These are phyloP conservation scores for Morbakka virulenta DNA, from an alignment of 30 jellyfish, hydroid and myxozoan genomes.

Conservation along the genomic window DNA sequence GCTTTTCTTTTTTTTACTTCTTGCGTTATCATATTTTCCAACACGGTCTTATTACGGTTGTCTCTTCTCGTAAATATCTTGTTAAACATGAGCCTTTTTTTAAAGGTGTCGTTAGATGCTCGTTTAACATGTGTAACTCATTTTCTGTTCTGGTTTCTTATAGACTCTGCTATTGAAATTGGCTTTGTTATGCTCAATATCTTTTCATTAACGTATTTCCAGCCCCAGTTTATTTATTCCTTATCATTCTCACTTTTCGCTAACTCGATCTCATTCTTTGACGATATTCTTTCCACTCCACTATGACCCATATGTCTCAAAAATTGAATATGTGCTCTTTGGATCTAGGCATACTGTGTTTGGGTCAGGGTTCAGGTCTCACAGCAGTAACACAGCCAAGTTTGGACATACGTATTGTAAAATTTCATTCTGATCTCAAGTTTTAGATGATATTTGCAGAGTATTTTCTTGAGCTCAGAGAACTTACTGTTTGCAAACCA, in stretches of 20 bases:
- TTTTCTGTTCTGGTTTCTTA: background rate
- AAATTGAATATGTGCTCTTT: background rate
- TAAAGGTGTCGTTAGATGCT: background rate
- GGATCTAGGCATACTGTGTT: background rate
- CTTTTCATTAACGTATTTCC: background rate
- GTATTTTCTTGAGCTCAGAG: background rate
- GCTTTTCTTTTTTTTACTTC: background rate
- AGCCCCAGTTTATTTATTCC: background rate
- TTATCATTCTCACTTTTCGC: background rate
- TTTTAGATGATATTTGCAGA: background rate
- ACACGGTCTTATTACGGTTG: background rate
- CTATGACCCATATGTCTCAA: background rate
- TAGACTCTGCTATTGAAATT: background rate
- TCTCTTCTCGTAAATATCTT: background rate
- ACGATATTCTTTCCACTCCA: background rate
- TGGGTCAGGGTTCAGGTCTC: background rate
- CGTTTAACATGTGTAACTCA: background rate
- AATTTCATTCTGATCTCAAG: too few relatives aligned
- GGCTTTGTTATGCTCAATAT: background rate
- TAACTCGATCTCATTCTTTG: background rate
- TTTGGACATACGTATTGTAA: too few relatives aligned
- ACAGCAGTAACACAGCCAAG: background rate
- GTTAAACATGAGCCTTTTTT: background rate
- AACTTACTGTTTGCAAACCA: background rate
- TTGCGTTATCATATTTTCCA: background rate